Base-by-base conservation (phyloP, 2,113 vertebrate species). In the Caranx melampygus region DNA sequence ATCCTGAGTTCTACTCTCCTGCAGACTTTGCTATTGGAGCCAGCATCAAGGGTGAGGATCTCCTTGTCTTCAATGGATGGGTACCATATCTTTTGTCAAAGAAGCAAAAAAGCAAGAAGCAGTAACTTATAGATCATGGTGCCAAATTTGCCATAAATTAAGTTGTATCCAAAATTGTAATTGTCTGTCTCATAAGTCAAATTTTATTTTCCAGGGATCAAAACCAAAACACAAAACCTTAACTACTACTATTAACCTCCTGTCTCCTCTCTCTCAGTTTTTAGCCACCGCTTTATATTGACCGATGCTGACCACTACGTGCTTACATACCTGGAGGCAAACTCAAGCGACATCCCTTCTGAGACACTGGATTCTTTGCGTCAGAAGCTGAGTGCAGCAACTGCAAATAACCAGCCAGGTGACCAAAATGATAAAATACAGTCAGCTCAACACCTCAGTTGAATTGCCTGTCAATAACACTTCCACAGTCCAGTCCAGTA, bases 21-120 rank as follows among this genome's bases (percentile, higher is more conserved):
- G 92, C 93, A 10, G 98, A 99, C 90, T 92, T 99, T 40, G 94
- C 90, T 65, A 97, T 99, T 0, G 97, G 97, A 68, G 91, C 96
- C 47, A 94, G 91, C 16, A 79, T 99, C 76, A 96, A 99, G 34
- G 96, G 98, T 99, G 94, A 90, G 86, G 2, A 11, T 20, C 16
- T 34, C 9, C 3, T 5, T n/a, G 12, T 11, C 15, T 21, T 31
- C 3, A 13, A 18, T 9, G 37, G 2, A 59, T 51, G 18, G 3
- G 33, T 49, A 5, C 18, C 12, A 9, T 55, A 18, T 72, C 2
- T 65, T 34, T 35, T 33, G 26, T 49, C 5, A 12, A 40, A 37
- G 64, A 37, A 2, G 4, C 8, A 73, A 40, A 18, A 44, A 37
- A 2, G 4, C 8, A 73, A 40, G 12, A 44, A 13, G n/a, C 40